Evolutionary conservation across 2,113 vertebrate genomes (phyloP).

Genomic region (Conger conger): DNA sequence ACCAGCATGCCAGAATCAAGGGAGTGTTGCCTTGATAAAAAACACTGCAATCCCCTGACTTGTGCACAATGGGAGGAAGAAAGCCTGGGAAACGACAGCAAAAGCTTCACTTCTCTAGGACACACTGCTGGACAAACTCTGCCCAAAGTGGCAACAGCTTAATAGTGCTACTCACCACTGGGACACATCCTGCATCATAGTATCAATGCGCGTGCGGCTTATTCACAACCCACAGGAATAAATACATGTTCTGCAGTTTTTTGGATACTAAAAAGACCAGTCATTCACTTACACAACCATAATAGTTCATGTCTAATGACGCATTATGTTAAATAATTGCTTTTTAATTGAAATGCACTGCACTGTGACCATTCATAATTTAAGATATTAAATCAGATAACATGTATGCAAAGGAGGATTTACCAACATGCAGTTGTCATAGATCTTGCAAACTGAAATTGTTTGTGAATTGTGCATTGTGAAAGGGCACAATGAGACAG

Average conservation of each 20-base stretch:
- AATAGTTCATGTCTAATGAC: too few species aligned
- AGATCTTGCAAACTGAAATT: not conserved
- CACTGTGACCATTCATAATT: not conserved
- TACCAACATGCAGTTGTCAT: not conserved
- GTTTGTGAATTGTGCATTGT: not conserved
- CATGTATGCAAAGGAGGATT: not conserved
- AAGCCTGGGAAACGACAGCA: constrained; percentile 3
- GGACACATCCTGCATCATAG: not conserved
- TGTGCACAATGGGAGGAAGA: constrained; percentile 43
- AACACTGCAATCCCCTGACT: constrained; percentile 7
- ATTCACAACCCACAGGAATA: not conserved
- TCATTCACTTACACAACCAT: too few species aligned
- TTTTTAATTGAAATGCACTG: not conserved
- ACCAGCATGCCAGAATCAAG: not conserved
- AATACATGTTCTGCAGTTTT: too few species aligned
- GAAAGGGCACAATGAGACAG: not conserved
- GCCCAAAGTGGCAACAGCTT: not conserved
- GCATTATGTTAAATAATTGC: too few species aligned
- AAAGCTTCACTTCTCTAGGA: constrained; percentile 20
- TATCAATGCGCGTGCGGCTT: not conserved
- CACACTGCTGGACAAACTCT: constrained; percentile 6
- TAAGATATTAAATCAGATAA: not conserved
- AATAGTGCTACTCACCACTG: not conserved
- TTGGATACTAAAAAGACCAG: too few species aligned
- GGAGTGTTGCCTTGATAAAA: constrained; percentile 13